Base-by-base conservation (phyloP, 2,797 vertebrate species). In the Ispidina lecontei region DNA sequence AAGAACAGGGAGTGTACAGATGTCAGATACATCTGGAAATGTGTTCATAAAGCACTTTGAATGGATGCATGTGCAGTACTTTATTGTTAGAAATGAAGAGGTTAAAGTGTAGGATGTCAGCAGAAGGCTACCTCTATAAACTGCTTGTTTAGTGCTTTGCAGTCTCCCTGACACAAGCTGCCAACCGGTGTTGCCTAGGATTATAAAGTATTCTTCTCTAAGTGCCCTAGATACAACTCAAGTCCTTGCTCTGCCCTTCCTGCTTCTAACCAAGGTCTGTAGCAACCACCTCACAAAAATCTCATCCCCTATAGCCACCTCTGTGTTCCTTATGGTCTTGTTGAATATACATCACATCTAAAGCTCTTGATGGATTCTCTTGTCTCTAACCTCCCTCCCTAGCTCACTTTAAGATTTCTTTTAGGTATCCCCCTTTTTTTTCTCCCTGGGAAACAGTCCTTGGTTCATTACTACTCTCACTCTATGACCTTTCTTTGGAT, bases 31-130 rank as follows among this genome's bases (percentile, higher is more conserved):
- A 31, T 15, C 21, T 86, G 23, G 20, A 89, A 78, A 51, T 52
- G 2, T 7, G 44, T 67, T 74, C 46, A 20, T 20, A 59, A 81
- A 81, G 21, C 10, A 29, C n/a, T 81, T 76, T 31, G 14, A 54
- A 83, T 55, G n/a, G 13, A 26, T 33, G 26, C 58, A 4, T 26
- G 2, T 68, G 35, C 31, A 69, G n/a, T 20, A n/a, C 9, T 59
- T 63, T 3, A 1, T 67, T 19, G 49, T 64, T 72, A 33, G 37
- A 62, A 74, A 62, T 20, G 23, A 62, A 39, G 70, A 33, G 17
- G 26, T 39, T n/a, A 3, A 71, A 68, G 18, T 1, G 1, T 4
- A 29, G 23, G n/a, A 58, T 1, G 1, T 31, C 37, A 73, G 26
- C 20, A 62, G 55, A 83, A 41, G 16, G 12, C 23, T 33, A 23